A percentile compares a stretch with the other conserved stretches of the same genome.
These are phyloP conservation scores for Bombylius major DNA, from an alignment of 2,888 invertebrate species.

Conservation along the genomic window DNA sequence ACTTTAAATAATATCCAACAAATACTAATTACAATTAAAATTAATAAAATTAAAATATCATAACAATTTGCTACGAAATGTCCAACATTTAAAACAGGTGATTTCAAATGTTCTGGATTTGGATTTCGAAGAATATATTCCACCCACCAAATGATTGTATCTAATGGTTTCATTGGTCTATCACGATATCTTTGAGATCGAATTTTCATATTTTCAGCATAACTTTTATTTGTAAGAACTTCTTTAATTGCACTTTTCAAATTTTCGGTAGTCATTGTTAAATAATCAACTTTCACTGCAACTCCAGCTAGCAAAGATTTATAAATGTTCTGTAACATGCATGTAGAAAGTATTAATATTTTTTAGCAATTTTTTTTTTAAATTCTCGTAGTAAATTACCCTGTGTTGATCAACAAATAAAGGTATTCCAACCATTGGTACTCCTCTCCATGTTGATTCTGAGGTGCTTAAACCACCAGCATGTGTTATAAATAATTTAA, in stretches of 20 bases:
- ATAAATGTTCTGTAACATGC: slow-evolving; percentile 5
- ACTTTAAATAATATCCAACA: background rate
- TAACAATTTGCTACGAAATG: slow-evolving; percentile 33
- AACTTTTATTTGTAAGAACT: slow-evolving; percentile 14
- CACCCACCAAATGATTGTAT: slow-evolving; percentile 46
- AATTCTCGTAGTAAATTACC: slow-evolving; percentile 6
- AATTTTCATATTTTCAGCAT: slow-evolving; percentile 24
- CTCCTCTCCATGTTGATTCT: slow-evolving; percentile 26
- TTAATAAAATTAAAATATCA: slow-evolving; percentile 27
- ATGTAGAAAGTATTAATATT: background rate
- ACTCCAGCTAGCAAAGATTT: slow-evolving; percentile 12
- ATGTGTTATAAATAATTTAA: slow-evolving; percentile 26
- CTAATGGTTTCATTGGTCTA: slow-evolving; percentile 40
- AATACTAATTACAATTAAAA: background rate
- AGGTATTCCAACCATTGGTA: slow-evolving; percentile 28
- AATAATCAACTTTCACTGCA: slow-evolving; percentile 15
- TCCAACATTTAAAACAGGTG: slow-evolving; percentile 35
- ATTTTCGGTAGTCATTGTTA: slow-evolving; percentile 12
- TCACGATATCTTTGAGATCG: slow-evolving; percentile 38
- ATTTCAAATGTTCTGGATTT: slow-evolving; percentile 38
- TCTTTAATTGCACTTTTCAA: slow-evolving; percentile 12
- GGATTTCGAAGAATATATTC: slow-evolving; percentile 43
- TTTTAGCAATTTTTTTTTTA: no score
- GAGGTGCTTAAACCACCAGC: slow-evolving; percentile 26
- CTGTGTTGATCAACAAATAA: slow-evolving; percentile 24